Evolutionary conservation across 2,888 invertebrate species (phyloP).

Genomic region (Steinernema scapterisci): DNA sequence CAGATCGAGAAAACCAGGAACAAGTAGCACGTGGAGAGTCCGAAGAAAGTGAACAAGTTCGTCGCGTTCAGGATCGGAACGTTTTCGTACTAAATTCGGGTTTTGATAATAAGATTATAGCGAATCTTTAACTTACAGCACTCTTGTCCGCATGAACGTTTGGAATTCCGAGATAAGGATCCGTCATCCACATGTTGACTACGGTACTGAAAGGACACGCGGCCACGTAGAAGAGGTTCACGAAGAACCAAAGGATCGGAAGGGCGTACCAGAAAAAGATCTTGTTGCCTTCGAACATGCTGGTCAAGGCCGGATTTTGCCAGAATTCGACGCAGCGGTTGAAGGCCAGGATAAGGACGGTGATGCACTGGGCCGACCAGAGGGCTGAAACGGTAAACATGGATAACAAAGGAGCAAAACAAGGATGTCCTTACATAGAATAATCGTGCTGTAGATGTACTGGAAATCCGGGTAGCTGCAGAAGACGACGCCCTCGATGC

Average conservation of each 20-base stretch:
- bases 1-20: conserved; percentile 18
- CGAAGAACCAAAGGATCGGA: not conserved
- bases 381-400: not conserved
- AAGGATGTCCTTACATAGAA: not conserved
- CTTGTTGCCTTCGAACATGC: conserved; percentile 12
- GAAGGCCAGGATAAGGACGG: not conserved
- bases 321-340: conserved; percentile 24
- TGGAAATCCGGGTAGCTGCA: conserved; percentile 10
- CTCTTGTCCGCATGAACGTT: not conserved
- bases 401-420: too few relatives aligned
- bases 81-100: conserved; percentile 11
- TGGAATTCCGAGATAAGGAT: conserved; percentile 8
- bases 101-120: not conserved
- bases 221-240: not conserved
- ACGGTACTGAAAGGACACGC: conserved; percentile 6
- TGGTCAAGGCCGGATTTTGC: conserved; percentile 3
- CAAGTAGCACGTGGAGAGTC: not conserved
- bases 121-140: not conserved
- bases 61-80: conserved; percentile 4
- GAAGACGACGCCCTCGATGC: conserved; percentile 21
- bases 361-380: conserved; percentile 10
- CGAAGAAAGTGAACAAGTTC: not conserved
- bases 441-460: conserved; percentile 16
- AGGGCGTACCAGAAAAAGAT: not conserved
- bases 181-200: conserved; percentile 29